phyloP scores from a whole-genome alignment of 2,797 vertebrate genomes.

The Danio aesculapii region DNA sequence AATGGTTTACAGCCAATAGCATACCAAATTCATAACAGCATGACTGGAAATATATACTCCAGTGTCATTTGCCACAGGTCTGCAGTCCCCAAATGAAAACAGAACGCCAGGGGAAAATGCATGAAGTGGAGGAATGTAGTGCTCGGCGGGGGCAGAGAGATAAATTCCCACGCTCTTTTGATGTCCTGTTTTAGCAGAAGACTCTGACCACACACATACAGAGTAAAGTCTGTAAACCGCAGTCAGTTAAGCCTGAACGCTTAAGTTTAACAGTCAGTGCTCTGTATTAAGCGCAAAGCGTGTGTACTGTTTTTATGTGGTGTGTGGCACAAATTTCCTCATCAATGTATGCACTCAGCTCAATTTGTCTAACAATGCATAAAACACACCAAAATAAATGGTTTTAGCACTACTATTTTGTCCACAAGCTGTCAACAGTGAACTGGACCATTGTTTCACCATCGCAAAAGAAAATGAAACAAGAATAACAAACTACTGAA shows the following conservation, averaged over 20 bases:
- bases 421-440: no score
- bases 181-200: slow-evolving; percentile 32
- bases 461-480: no score
- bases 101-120: slow-evolving; percentile 12
- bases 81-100: slow-evolving; percentile 14
- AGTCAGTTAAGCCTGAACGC: background rate
- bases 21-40: slow-evolving; percentile 32
- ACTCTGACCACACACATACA: slow-evolving; percentile 8
- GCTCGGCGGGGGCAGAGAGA: background rate
- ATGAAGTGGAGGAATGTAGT: slow-evolving; percentile 19
- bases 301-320: no score
- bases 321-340: no score
- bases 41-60: slow-evolving; percentile 35
- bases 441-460: no score
- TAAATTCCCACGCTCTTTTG: slow-evolving; percentile 29
- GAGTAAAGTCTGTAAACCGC: background rate
- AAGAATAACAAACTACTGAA: no score
- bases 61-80: slow-evolving; percentile 25
- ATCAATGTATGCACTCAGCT: no score
- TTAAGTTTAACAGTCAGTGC: background rate
- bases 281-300: no score
- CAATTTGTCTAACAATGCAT: no score
- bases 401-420: no score
- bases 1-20: slow-evolving; percentile 17
- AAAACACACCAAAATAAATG: no score